Percentiles rank a stretch among this genome's conserved stretches.
These are phyloP conservation scores for Coryphaenoides rupestris DNA, from an alignment of 2,113 vertebrate genomes.

Conservation along the genomic window DNA sequence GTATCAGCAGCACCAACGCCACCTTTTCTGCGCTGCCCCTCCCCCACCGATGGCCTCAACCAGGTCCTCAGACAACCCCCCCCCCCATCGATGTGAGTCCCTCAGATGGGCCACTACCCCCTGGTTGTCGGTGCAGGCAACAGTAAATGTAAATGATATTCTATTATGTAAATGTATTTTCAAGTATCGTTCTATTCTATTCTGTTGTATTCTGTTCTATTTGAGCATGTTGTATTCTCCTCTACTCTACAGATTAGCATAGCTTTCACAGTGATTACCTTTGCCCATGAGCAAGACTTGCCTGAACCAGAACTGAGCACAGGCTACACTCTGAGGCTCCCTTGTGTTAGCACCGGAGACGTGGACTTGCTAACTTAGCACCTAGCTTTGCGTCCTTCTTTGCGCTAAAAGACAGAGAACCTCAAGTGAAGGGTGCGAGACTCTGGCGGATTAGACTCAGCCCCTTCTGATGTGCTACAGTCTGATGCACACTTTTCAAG, in stretches of 20 bases:
- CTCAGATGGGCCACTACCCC: neutral
- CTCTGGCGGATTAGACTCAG: conserved; percentile 32
- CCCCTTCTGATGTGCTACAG: conserved; percentile 44
- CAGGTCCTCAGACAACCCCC: conserved; percentile 7
- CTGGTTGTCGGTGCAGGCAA: neutral
- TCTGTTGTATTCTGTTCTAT: neutral
- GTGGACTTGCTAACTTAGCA: no score
- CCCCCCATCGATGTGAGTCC: conserved; percentile 17
- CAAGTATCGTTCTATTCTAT: neutral
- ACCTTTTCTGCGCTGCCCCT: conserved; percentile 13
- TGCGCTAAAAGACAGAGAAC: neutral
- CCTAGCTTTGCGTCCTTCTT: no score
- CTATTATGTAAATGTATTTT: neutral
- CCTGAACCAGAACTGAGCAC: no score
- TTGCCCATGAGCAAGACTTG: no score
- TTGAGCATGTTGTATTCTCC: neutral
- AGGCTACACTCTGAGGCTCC: no score
- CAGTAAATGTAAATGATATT: neutral
- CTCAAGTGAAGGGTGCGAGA: conserved; percentile 13
- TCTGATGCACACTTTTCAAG: conserved; percentile 44
- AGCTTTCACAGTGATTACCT: no score
- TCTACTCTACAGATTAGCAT: no score
- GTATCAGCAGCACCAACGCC: conserved; percentile 47
- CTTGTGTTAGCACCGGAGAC: no score
- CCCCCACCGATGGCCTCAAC: conserved; percentile 4